Conservation (phyloP, 2,113 vertebrate species). For the Crotalus horridus region DNA sequence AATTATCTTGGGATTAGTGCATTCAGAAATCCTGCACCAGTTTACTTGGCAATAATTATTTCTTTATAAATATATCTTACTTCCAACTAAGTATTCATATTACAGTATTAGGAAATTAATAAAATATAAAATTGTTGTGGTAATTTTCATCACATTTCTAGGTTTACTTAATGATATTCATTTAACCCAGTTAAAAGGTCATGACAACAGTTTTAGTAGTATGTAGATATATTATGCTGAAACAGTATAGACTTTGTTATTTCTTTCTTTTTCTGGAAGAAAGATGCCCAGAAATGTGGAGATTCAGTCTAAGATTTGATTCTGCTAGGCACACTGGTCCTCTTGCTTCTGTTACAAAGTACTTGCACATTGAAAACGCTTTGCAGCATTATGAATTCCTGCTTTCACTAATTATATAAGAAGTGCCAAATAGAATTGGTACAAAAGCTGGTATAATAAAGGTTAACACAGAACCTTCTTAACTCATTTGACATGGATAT, state of each 20-base stretch:
- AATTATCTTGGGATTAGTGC: background rate
- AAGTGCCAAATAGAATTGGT: background rate
- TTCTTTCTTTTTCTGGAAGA: background rate
- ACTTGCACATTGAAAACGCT: background rate
- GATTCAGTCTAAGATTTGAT: background rate
- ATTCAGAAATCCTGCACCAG: background rate
- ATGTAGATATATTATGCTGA: background rate
- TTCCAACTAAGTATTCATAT: background rate
- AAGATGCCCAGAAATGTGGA: background rate
- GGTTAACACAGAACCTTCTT: background rate
- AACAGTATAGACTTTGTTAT: background rate
- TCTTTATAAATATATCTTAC: background rate
- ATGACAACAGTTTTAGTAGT: background rate
- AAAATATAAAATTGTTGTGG: background rate
- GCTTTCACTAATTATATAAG: background rate
- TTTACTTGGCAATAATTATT: background rate
- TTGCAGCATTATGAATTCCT: background rate
- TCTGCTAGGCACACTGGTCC: background rate
- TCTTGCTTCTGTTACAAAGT: background rate
- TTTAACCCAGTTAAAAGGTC: background rate
- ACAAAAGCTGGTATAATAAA: background rate
- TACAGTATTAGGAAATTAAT: background rate
- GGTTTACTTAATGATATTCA: background rate
- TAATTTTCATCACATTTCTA: background rate
- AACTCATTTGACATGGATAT: background rate